These are phyloP conservation scores for Rhynchophorus ferrugineus DNA, from an alignment of 1,140 invertebrate species.

Conservation along the genomic window DNA sequence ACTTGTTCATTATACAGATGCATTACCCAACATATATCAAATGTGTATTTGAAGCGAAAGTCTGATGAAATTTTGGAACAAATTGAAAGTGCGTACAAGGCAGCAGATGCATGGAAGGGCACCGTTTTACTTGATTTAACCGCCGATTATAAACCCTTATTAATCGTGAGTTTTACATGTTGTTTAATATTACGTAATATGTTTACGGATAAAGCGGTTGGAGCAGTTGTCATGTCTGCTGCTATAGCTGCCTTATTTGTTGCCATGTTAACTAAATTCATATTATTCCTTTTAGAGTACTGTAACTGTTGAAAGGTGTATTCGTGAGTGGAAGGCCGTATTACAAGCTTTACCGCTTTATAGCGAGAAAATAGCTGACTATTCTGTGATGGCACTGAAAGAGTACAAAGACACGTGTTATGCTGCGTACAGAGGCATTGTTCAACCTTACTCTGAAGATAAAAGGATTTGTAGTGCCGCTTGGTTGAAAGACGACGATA, in stretches of 20 bases:
- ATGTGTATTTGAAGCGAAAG: slow-evolving; percentile 57
- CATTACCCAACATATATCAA: slow-evolving; percentile 67
- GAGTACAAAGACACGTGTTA: slow-evolving; percentile 71
- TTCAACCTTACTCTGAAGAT: slow-evolving; percentile 73
- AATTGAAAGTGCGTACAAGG: slow-evolving; percentile 62
- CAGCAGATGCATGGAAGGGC: slow-evolving; percentile 65
- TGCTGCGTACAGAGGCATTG: slow-evolving; percentile 65
- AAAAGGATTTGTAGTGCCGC: slow-evolving; percentile 75
- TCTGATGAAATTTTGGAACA: slow-evolving; percentile 51
- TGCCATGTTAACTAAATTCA: not conserved
- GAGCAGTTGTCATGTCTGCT: too few species aligned
- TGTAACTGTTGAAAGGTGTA: slow-evolving; percentile 61
- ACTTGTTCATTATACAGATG: slow-evolving; percentile 64
- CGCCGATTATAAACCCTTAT: slow-evolving; percentile 56
- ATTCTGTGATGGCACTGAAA: slow-evolving; percentile 60
- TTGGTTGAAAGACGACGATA: slow-evolving; percentile 93
- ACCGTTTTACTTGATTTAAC: slow-evolving; percentile 60
- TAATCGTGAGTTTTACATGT: slow-evolving; percentile 49
- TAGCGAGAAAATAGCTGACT: slow-evolving; percentile 59
- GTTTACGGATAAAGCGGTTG: too few species aligned
- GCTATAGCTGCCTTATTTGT: not conserved
- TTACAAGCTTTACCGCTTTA: slow-evolving; percentile 66
- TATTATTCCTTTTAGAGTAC: slow-evolving; percentile 52
- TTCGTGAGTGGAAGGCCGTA: slow-evolving; percentile 60
- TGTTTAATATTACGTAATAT: not conserved